These are phyloP conservation scores for Pseudanteris insignis DNA, from an alignment of 2,888 invertebrate species.

Conservation along the genomic window DNA sequence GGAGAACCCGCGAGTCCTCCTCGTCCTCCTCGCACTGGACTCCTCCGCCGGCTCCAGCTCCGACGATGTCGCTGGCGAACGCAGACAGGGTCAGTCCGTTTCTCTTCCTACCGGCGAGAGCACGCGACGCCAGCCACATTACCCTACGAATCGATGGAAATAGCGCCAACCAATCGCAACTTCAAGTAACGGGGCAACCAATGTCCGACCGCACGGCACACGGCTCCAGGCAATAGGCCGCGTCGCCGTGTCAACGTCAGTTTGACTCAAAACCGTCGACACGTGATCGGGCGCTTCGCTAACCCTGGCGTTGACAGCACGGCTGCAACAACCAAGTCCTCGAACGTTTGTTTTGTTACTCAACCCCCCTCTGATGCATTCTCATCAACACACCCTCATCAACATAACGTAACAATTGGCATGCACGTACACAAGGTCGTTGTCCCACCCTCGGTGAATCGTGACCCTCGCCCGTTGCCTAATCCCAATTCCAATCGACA, in stretches of 20 bases:
- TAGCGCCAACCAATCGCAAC: slow-evolving; percentile 29
- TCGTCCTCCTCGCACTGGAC: slow-evolving; percentile 74
- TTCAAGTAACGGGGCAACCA: slow-evolving; percentile 11
- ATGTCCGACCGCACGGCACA: not conserved
- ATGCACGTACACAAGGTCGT: too few species aligned
- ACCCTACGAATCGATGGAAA: slow-evolving; percentile 49
- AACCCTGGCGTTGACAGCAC: too few species aligned
- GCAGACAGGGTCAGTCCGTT: slow-evolving; percentile 66
- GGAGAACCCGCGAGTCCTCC: slow-evolving; percentile 68
- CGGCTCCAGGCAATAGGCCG: not conserved
- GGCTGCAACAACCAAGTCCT: too few species aligned
- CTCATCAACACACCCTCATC: too few species aligned
- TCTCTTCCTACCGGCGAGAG: slow-evolving; percentile 65
- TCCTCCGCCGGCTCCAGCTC: slow-evolving; percentile 64
- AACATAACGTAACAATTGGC: too few species aligned
- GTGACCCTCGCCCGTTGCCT: too few species aligned
- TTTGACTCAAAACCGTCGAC: too few species aligned
- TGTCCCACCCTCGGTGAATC: too few species aligned
- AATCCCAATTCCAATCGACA: slow-evolving; percentile 3
- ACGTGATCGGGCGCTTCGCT: too few species aligned
- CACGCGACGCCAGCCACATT: slow-evolving; percentile 67
- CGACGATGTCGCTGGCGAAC: slow-evolving; percentile 64
- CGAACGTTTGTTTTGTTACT: too few species aligned
- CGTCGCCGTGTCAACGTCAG: not conserved
- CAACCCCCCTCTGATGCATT: too few species aligned